phyloP scores from a whole-genome alignment of 2,113 vertebrate species.

The Furnarius figulus region DNA sequence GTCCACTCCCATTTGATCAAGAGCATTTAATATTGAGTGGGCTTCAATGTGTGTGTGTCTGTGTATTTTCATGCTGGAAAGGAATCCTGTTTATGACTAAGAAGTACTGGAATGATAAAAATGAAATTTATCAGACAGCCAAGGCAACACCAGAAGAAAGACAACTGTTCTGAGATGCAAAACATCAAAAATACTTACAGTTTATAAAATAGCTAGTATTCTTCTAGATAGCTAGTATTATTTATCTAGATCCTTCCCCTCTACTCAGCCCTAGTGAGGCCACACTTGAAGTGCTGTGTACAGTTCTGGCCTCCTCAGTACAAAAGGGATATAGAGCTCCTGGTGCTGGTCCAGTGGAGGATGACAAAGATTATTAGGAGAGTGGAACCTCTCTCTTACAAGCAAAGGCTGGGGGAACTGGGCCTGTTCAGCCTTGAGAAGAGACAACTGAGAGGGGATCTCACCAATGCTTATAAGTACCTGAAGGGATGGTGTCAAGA shows the following conservation, averaged over 20 bases:
- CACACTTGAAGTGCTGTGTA: background rate
- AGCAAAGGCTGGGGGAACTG: background rate
- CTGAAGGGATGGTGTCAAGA: background rate
- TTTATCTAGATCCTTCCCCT: background rate
- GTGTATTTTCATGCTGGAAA: background rate
- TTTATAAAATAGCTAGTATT: background rate
- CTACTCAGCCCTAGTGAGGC: background rate
- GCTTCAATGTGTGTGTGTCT: background rate
- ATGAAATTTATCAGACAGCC: background rate
- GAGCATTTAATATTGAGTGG: background rate
- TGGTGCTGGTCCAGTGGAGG: background rate
- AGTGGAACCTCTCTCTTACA: fast-evolving
- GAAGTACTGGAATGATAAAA: background rate
- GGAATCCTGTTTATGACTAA: background rate
- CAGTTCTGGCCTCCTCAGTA: background rate
- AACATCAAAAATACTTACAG: background rate
- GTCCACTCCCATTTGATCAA: background rate
- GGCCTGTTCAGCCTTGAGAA: background rate
- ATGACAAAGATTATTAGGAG: background rate
- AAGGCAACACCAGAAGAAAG: background rate
- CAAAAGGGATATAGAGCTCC: background rate
- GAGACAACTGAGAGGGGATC: background rate
- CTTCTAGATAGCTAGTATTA: background rate
- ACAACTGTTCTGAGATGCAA: background rate
- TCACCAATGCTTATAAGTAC: background rate